Conservation (phyloP, 2,888 invertebrate genomes). For the Lasius fuliginosus region DNA sequence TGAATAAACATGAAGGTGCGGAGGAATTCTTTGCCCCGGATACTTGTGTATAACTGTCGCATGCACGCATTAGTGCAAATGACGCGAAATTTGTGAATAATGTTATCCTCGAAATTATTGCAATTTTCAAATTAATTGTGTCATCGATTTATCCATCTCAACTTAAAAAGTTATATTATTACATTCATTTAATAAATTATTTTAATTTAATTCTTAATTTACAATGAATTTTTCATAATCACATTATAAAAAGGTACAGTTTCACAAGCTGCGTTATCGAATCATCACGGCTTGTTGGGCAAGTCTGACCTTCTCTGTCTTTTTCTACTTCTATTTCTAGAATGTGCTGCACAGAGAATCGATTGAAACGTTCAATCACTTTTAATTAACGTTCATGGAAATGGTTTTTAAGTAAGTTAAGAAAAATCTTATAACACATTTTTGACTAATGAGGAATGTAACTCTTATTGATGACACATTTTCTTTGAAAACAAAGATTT, state of each 20-base stretch:
- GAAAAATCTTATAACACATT: not conserved
- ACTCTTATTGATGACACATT: not conserved
- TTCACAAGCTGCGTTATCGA: not conserved
- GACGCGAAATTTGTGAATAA: conserved; percentile 46
- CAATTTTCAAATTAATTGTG: conserved; percentile 22
- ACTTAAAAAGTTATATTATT: not conserved
- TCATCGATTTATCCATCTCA: not conserved
- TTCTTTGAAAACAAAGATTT: not conserved
- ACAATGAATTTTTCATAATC: not conserved
- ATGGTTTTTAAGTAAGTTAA: not conserved
- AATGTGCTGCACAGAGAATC: not conserved
- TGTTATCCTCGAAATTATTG: conserved; percentile 38
- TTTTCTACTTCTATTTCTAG: not conserved
- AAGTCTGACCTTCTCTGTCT: conserved; percentile 12
- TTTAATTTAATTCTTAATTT: not conserved
- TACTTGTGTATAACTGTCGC: conserved; percentile 24
- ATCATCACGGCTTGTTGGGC: conserved; percentile 1
- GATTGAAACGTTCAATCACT: conserved; percentile 15
- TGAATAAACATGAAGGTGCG: conserved; percentile 55
- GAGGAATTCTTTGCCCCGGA: conserved; percentile 35
- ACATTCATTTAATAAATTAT: not conserved
- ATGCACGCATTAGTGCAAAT: conserved; percentile 51
- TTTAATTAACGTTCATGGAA: conserved; percentile 15
- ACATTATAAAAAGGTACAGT: not conserved
- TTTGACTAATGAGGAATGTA: not conserved